Evolutionary conservation across 2,888 invertebrate species (phyloP), one percentile per base, ranked within the genome.

Genomic region (Meliscaeva auricollis): DNA sequence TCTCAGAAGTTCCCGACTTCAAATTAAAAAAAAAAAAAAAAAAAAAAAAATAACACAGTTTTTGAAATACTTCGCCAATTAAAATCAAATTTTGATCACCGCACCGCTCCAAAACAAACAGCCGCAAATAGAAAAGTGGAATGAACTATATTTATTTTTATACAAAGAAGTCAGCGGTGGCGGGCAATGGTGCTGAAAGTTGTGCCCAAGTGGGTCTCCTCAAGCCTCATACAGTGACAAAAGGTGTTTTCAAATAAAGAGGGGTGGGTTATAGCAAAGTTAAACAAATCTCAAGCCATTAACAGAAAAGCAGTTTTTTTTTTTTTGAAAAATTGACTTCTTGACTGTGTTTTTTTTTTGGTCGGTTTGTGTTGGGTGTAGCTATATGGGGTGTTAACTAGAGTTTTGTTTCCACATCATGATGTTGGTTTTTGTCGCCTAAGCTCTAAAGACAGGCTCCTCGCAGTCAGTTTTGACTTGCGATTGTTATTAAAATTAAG

Each of bases 21-120:
- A 35, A 58, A 20, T 15, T 32, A 35, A 35, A 41, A 52, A n/a
- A 11, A 15, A 44, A 15, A 15, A 44, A 44, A 44, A 44, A 44
- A 44, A 44, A 44, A 44, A 30, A 46, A 22, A n/a, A 11, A 32
- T 15, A 15, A 41, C 1, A 48, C 17, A 48, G 5, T 64, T 32
- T 62, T 48, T 64, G 13, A 80, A 58, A 62, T 80, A 80, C 72
- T 72, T 76, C 66, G 68, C 80, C 84, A 85, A 85, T 85, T 85
- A 85, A 85, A 85, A 85, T 76, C 84, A 80, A 80, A 85, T 85
- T 85, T 85, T 80, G 76, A 76, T 62, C 66, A 62, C 15, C 8
- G 32, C 41, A 17, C 30, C 9, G 26, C 9, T 56, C 20, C 2
- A 17, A 38, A 22, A 17, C 26, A 56, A 44, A 11, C 4, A 38